These are phyloP conservation scores for Serilophus lunatus DNA, from an alignment of 2,113 vertebrate species.

Conservation along the genomic window DNA sequence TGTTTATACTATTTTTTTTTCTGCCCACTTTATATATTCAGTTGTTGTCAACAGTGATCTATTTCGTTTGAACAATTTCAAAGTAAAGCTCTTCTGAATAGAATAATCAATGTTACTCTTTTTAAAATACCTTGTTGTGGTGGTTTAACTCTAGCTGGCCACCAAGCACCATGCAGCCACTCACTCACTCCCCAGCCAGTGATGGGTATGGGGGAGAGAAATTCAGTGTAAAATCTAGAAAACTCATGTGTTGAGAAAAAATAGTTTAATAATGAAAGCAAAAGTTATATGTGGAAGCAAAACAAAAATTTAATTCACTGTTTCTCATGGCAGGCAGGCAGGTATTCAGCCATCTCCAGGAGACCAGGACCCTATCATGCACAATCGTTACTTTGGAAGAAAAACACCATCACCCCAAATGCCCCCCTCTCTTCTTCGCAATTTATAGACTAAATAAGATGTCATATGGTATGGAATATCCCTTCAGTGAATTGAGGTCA, in stretches of 20 bases:
- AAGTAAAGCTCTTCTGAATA: not conserved
- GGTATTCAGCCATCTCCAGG: not conserved
- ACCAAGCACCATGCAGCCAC: not conserved
- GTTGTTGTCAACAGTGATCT: not conserved
- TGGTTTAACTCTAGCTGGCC: not conserved
- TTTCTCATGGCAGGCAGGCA: not conserved
- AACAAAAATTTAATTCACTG: not conserved
- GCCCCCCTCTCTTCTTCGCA: not conserved
- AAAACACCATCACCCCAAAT: not conserved
- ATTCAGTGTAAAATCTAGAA: not conserved
- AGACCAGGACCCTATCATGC: too few relatives aligned
- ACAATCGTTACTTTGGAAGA: not conserved
- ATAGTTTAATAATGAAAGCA: not conserved
- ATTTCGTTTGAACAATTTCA: not conserved
- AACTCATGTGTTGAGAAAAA: not conserved
- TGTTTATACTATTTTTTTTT: not conserved
- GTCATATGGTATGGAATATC: too few relatives aligned
- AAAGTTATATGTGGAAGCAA: not conserved
- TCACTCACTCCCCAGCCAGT: not conserved
- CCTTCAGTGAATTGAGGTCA: not conserved
- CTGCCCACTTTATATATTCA: not conserved
- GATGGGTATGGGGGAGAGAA: not conserved
- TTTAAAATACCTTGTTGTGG: not conserved
- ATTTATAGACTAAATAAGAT: not conserved
- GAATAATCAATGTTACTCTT: not conserved